A percentile compares a stretch with the other conserved stretches of the same genome.
phyloP scores from a whole-genome alignment of 1,140 invertebrate species.

The Drosophila chauvacae region DNA sequence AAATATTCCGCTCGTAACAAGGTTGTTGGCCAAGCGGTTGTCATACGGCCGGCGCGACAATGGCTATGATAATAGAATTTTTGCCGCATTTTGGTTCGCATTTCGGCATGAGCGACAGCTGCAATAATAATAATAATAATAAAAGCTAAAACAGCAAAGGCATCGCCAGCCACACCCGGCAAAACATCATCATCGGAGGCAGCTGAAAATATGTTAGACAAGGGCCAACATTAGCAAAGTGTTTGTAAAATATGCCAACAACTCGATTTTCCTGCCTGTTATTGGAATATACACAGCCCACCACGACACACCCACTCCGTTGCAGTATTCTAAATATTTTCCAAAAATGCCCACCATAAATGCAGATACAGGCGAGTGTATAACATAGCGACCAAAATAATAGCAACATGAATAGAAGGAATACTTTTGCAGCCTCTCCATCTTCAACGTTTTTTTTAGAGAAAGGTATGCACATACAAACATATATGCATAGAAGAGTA shows the following conservation, averaged over 20 bases:
- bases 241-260: constrained; percentile 62
- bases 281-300: background rate
- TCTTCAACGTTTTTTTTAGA: background rate
- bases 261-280: constrained; percentile 29
- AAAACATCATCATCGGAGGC: constrained; percentile 16
- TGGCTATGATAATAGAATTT: constrained; percentile 66
- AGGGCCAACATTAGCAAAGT: constrained; percentile 68
- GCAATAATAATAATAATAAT: constrained; percentile 52
- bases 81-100: constrained; percentile 38
- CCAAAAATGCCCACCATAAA: constrained; percentile 22
- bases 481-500: background rate
- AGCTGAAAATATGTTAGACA: constrained; percentile 62
- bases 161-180: constrained; percentile 20
- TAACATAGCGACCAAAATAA: background rate
- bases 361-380: constrained; percentile 1
- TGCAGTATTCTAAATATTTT: constrained; percentile 66
- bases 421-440: background rate
- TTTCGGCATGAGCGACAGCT: constrained; percentile 55
- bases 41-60: constrained; percentile 42
- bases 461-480: background rate
- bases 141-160: constrained; percentile 17
- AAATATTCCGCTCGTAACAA: constrained; percentile 55
- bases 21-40: constrained; percentile 47
- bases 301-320: background rate
- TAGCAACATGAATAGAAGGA: background rate